Evolutionary conservation across 1,140 invertebrate genomes (phyloP).

Genomic region (Drosophila carrolli): DNA sequence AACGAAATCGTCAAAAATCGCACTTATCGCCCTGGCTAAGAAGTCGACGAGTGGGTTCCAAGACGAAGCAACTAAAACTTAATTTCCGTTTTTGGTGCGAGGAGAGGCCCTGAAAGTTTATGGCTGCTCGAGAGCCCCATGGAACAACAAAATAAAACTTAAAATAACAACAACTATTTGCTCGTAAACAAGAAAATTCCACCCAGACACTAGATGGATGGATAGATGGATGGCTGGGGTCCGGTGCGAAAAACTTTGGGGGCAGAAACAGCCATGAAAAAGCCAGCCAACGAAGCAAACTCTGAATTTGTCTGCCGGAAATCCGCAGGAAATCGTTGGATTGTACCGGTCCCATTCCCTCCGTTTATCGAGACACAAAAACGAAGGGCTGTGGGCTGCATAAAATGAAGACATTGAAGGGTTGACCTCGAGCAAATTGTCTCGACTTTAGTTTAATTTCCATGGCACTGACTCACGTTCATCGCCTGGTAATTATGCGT

Average conservation of each 20-base stretch:
- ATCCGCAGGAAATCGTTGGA: slow-evolving; percentile 80
- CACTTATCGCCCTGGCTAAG: slow-evolving; percentile 70
- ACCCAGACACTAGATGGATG: slow-evolving; percentile 58
- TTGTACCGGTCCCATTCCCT: slow-evolving; percentile 35
- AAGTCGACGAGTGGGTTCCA: slow-evolving; percentile 40
- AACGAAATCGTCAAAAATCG: slow-evolving; percentile 79
- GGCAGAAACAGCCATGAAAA: slow-evolving; percentile 20
- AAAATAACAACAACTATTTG: slow-evolving; percentile 83
- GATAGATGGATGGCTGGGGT: slow-evolving; percentile 44
- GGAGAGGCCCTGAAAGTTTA: slow-evolving; percentile 56
- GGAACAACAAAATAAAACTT: slow-evolving; percentile 82
- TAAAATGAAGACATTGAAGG: slow-evolving; percentile 21
- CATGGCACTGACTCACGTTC: slow-evolving; percentile 58
- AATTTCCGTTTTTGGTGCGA: slow-evolving; percentile 69
- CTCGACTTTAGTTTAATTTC: slow-evolving; percentile 66
- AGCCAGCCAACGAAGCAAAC: slow-evolving; percentile 57
- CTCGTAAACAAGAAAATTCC: slow-evolving; percentile 82
- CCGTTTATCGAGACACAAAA: slow-evolving; percentile 20
- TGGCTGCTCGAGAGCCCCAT: slow-evolving; percentile 61
- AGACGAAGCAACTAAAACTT: slow-evolving; percentile 58
- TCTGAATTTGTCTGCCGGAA: slow-evolving; percentile 79
- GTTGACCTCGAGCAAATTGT: slow-evolving; percentile 55
- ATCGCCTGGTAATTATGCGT: slow-evolving; percentile 69
- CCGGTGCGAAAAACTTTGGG: slow-evolving; percentile 60
- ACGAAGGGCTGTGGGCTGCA: slow-evolving; percentile 57